Base-by-base conservation (phyloP, 1,140 invertebrate genomes). In the Atopsyche davidsoni region DNA sequence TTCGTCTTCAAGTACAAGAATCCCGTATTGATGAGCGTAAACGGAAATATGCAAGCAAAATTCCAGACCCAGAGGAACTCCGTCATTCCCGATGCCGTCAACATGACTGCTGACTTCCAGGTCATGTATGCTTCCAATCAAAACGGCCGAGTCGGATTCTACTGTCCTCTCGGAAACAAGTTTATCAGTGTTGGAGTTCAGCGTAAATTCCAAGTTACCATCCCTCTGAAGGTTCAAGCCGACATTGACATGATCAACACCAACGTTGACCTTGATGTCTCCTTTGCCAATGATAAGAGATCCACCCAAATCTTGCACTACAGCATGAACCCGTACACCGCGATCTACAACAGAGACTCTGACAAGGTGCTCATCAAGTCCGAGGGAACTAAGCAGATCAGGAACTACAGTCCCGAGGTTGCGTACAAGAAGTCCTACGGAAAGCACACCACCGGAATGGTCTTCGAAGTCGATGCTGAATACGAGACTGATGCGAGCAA, bases 141-240 rank as follows among this genome's bases (percentile, higher is more conserved):
- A 13, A 74, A 79, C 53, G 74, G 74, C 21, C 75, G 72, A 58
- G 61, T 82, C 57, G 77, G 81, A 21, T 84, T 84, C 60, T 60
- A 82, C 24, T 64, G 78, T 53, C 72, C 77, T 46, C 38, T 84
- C 0, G 81, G 82, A 69, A 76, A 73, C 14, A 62, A 68, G 25
- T 21, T 82, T 3, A 80, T 80, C 48, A 61, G 72, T 14, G 70
- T 76, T 19, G 82, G 82, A 55, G 60, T 78, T 4, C 75, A 83
- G 18, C 75, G 65, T 46, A 78, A 78, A 54, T 16, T 73, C 0
- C 78, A 83, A 51, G 0, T 79, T 0, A 60, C 79, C 53, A 4
- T 79, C 7, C 80, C 83, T 14, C 10, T 77, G 21, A 64, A 66
- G 25, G 38, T 65, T 34, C 57, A 68, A 32, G 36, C 72, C 7